Base-by-base conservation (phyloP, 2,888 invertebrate genomes). In the Tridacna crocea region DNA sequence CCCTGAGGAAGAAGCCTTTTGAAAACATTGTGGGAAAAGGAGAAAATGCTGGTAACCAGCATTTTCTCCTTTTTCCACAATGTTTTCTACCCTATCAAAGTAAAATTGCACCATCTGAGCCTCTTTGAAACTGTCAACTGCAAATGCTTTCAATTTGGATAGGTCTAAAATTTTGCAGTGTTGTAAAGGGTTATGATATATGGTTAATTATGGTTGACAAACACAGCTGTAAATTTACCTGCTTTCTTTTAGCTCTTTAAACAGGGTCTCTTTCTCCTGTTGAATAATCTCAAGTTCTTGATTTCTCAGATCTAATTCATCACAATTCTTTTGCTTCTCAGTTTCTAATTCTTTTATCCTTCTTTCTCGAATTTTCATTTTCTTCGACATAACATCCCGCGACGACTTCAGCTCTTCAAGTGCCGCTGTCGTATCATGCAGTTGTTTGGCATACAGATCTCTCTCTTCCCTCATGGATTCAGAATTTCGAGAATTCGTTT, bases 401-500 rank as follows among this genome's bases (percentile, higher is more conserved):
- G 85, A 75, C 3, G 84, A 58, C 78, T 88, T 90, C 65, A 90
- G n/a, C 73, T 91, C 91, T 72, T 92, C 92, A 27, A 91, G 60
- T 11, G 90, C 89, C 15, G 83, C 79, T 15, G 88, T 91, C 70
- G 90, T 91, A 60, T 91, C 91, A 26, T 87, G 82, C 58, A 92
- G 61, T 77, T 88, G 84, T 61, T 85, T 77, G 68, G 87, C 79
- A 47, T 92, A 83, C 0, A 87, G 81, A 61, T 93, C 92, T 72
- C 90, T 88, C 74, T 93, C 93, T 70, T 92, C 90, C 51, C 90
- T 76, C 66, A 91, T 83, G 60, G 78, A 87, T 55, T 92, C 91
- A 72, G 83, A 88, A 63, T 85, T 86, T 26, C 87, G 87, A 27
- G 88, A 88, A 74, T 87, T 90, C 10, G 87, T 84, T 77, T 92